A percentile compares a stretch with the other conserved stretches of the same genome.
Evolutionary conservation across 2,888 invertebrate genomes (phyloP).

Genomic region (Eledona agricola): DNA sequence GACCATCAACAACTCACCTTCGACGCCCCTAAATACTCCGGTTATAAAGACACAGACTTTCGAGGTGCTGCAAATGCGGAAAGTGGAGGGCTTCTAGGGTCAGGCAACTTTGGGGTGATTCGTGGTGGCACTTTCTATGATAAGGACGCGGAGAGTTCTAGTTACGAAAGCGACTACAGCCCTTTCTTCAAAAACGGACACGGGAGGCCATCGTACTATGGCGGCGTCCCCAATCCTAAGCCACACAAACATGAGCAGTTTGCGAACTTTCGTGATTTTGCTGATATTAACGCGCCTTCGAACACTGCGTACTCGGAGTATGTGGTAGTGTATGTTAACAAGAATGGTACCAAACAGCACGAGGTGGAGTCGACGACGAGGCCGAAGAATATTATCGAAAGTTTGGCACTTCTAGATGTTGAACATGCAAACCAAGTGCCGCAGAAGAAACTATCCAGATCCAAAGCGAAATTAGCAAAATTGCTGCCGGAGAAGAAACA

Average conservation of each 20-base stretch:
- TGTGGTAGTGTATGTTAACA: slow-evolving; percentile 85
- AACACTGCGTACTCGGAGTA: slow-evolving; percentile 84
- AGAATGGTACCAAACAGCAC: slow-evolving; percentile 74
- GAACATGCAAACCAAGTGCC: slow-evolving; percentile 56
- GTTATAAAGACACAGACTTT: slow-evolving; percentile 51
- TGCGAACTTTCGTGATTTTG: slow-evolving; percentile 89
- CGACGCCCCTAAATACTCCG: slow-evolving; percentile 57
- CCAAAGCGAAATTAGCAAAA: slow-evolving; percentile 72
- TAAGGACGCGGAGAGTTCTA: slow-evolving; percentile 66
- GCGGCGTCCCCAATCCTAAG: slow-evolving; percentile 71
- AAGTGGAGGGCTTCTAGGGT: slow-evolving; percentile 74
- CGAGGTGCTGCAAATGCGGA: slow-evolving; percentile 37
- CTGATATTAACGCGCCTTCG: slow-evolving; percentile 86
- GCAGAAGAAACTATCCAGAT: slow-evolving; percentile 66
- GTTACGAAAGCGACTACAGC: slow-evolving; percentile 65
- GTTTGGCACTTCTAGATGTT: slow-evolving; percentile 76
- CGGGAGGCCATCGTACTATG: slow-evolving; percentile 70
- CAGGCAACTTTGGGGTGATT: slow-evolving; percentile 88
- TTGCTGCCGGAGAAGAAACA: slow-evolving; percentile 66
- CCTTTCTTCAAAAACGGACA: slow-evolving; percentile 76
- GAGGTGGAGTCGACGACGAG: slow-evolving; percentile 48
- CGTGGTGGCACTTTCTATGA: slow-evolving; percentile 87
- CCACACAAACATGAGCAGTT: slow-evolving; percentile 85
- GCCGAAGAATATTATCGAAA: slow-evolving; percentile 82
- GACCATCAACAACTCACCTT: slow-evolving; percentile 54